Base-by-base conservation (phyloP, 2,888 invertebrate species). In the Imbricaverruca yamaguchii region DNA sequence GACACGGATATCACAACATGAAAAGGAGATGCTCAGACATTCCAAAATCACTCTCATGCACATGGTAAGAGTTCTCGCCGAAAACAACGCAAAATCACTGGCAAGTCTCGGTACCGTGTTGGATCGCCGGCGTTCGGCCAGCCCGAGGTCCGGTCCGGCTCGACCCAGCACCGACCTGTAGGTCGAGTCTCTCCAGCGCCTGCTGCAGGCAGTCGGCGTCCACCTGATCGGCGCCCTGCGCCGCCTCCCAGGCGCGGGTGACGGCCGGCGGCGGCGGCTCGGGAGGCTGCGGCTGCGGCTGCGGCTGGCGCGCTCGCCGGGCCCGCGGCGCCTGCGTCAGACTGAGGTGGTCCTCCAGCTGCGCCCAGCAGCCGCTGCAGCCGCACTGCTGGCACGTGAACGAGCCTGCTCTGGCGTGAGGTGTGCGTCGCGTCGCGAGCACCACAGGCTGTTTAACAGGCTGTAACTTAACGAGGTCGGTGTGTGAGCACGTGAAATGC, bases 281-380 rank as follows among this genome's bases (percentile, higher is more conserved):
- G 3, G 55, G 18, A 13, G 23, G 13, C 57, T 15, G 6, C 23
- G 23, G 23, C 57, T 23, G 23, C 57, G 57, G 23, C 57, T 18
- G 79, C 57, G 13, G 56, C 1, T 23, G 23, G 13, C 23, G 21
- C 55, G 55, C 13, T 2, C 57, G 57, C 23, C 25, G 23, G 57
- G 57, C 57, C 9, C n/a, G 15, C 11, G 15, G 56, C 1, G 56
- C n/a, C 23, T 13, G 57, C 79, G 8, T 25, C 79, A 79, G 12
- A 56, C 79, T 79, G 1, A 79, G 79, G 23, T 57, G 23, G 79
- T 79, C 79, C 79, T 79, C 79, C 23, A 79, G 59, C 79, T 79
- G 79, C 13, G 56, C 13, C 79, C 79, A 79, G 25, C 8, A 4
- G 79, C 79, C 79, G 10, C 23, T 13, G 7, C 23, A 15, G 57